Evolutionary conservation across 2,113 vertebrate genomes (phyloP).

Genomic region (Forbesichthys papilliferus): DNA sequence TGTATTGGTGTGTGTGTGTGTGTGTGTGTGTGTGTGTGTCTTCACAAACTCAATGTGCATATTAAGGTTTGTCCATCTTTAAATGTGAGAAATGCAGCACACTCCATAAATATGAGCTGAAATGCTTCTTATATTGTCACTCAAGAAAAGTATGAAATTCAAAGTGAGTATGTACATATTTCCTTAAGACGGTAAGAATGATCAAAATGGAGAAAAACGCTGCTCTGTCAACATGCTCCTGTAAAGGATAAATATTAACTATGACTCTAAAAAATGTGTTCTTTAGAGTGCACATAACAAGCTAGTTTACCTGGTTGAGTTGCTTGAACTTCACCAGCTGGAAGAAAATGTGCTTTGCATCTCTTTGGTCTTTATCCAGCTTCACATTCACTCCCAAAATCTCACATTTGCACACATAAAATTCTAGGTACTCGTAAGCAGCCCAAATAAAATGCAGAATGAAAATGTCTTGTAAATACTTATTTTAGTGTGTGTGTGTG

Average conservation of each 20-base stretch:
- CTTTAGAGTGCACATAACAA: background rate
- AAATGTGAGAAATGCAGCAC: too few relatives aligned
- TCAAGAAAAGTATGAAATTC: too few relatives aligned
- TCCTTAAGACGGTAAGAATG: too few relatives aligned
- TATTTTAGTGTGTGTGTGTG: too few relatives aligned
- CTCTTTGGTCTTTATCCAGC: conserved; percentile 87
- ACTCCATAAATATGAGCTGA: too few relatives aligned
- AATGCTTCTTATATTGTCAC: too few relatives aligned
- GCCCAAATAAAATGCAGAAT: background rate
- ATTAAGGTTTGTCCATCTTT: too few relatives aligned
- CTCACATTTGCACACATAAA: conserved; percentile 92
- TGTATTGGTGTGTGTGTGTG: background rate
- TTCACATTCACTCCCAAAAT: conserved; percentile 89
- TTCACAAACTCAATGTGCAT: too few relatives aligned
- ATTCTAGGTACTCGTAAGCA: conserved; percentile 89
- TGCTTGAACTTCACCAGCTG: conserved; percentile 98
- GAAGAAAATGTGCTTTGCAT: conserved; percentile 93
- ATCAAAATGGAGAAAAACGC: conserved; percentile 57
- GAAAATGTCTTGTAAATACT: background rate
- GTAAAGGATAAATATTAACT: conserved; percentile 1
- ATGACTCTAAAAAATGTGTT: background rate
- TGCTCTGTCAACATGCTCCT: conserved; percentile 86
- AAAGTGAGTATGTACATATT: too few relatives aligned
- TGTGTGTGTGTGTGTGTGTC: too few relatives aligned
- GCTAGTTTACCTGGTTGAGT: conserved; percentile 86